Conservation (phyloP, 1,140 invertebrate species). For the Rhagoletis zephyria region DNA sequence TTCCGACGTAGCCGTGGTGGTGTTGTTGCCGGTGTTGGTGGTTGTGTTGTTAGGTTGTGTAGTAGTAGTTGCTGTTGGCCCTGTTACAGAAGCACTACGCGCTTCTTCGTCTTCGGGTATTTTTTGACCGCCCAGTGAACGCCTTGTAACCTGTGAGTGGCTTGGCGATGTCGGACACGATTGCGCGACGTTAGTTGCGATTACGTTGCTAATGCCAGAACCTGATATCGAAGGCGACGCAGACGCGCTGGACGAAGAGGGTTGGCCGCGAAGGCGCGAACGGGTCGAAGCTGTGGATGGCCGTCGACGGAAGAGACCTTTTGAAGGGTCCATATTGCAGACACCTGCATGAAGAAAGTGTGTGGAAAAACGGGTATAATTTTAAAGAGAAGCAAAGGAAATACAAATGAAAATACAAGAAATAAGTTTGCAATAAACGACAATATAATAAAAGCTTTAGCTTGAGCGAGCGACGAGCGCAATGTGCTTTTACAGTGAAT, state of each 20-base stretch:
- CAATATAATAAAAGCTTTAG: neutral
- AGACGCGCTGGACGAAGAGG: constrained; percentile 58
- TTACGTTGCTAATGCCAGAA: constrained; percentile 29
- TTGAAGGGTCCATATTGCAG: constrained; percentile 74
- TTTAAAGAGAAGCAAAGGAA: neutral
- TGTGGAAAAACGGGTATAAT: neutral
- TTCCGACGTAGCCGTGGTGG: constrained; percentile 59
- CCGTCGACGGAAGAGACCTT: constrained; percentile 75
- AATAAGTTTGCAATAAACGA: neutral
- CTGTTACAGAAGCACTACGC: too few species aligned
- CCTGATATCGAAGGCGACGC: constrained; percentile 56
- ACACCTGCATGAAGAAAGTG: constrained; percentile 61
- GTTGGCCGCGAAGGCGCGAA: constrained; percentile 64
- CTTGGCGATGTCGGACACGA: constrained; percentile 72
- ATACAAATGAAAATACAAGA: neutral
- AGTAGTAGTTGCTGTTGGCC: constrained; percentile 57
- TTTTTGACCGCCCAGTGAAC: constrained; percentile 66
- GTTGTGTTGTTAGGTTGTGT: constrained; percentile 17
- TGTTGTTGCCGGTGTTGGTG: constrained; percentile 55
- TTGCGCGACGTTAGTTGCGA: constrained; percentile 22
- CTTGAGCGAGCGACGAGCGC: neutral
- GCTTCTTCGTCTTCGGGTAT: constrained; percentile 63
- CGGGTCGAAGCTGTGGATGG: constrained; percentile 66
- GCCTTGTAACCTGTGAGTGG: constrained; percentile 62
- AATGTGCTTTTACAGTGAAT: neutral